Evolutionary conservation across 92 coral and sea anemone genomes (phyloP), one percentile per base, ranked within the genome.

Genomic region (Umimayanthus kanabou): DNA sequence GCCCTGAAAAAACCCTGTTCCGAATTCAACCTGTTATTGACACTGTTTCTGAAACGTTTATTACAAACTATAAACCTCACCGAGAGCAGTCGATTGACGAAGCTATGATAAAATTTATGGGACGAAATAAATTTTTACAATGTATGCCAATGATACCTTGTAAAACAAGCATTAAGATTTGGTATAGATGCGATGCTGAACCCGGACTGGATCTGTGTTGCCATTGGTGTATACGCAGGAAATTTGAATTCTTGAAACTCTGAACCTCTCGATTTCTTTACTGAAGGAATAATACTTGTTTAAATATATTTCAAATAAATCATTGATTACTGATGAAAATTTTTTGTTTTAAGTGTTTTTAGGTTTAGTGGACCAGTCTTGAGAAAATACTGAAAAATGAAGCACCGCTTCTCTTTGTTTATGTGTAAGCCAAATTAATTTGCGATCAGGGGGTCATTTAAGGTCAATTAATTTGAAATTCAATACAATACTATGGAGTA

Each of bases 121-220:
- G 85, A 1, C 9, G 78, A 53, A 28, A 70, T 16, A 72, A 42
- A 14, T 58, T 82, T 65, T 40, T 58, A 0, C 49, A 82, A 8
- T 82, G 71, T 84, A 84, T 84, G 80, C 87, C 87, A 0, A 69
- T 33, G 87, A 69, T 66, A 82, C 77, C 53, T 2, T 33, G 87
- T 29, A 61, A 82, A 57, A 65, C 5, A 47, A 74, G 85, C 67
- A 81, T 81, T 18, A 53, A 81, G 25, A 81, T 81, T 58, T 81
- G 74, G 74, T 26, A 57, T 42, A 39, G 50, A 30, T 70, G 87
- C 42, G 80, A 84, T 71, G 25, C 82, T 78, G 37, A 78, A 78
- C 82, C 61, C 0, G 6, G 39, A 78, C 25, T 78, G 65, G 65
- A 37, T 47, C 33, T 8, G 77, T 1, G 43, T 73, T 73, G 77